Base-by-base conservation (phyloP, 2,888 invertebrate genomes). In the Melikaiella ostensackeni region DNA sequence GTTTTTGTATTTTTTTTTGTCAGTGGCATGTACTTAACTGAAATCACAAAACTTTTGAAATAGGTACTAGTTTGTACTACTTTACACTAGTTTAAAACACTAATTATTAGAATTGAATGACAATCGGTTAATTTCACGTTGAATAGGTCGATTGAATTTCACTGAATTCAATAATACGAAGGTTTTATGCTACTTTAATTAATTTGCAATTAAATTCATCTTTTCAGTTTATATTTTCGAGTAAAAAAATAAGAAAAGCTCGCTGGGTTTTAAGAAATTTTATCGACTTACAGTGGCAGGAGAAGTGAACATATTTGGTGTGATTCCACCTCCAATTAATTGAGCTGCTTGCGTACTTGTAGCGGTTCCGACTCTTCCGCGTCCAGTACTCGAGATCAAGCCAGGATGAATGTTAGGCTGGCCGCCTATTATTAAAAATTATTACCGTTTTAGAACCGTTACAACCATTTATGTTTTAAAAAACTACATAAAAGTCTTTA, bases 241-340 rank as follows among this genome's bases (percentile, higher is more conserved):
- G 35, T 27, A 5, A 55, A 21, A 55, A 19, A 8, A 74, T 38
- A 64, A 61, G 42, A 80, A 82, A 84, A 84, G 83, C 87, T 86
- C 82, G 84, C 85, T 83, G 83, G 75, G 83, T 77, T 79, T 78
- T 5, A 59, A 77, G 70, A 70, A 50, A 74, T 30, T 77, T 76
- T 75, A 11, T 62, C 2, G 21, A 90, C 91, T 90, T 88, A 92
- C 92, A 83, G 91, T 91, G 46, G 91, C 89, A 62, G 91, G 91
- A 50, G 92, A 92, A 8, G 92, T 92, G 85, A 95, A 95, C 88
- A 95, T 92, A 81, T 94, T 94, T 27, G 95, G 95, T 76, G 95
- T 94, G 84, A 95, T 94, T 81, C 95, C 95, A 80, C 95, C 95
- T 70, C 95, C 95, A 81, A 95, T 95, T 76, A 94, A 91, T 88